Conservation (phyloP, 2,113 vertebrate genomes). For the Eira barbara region DNA sequence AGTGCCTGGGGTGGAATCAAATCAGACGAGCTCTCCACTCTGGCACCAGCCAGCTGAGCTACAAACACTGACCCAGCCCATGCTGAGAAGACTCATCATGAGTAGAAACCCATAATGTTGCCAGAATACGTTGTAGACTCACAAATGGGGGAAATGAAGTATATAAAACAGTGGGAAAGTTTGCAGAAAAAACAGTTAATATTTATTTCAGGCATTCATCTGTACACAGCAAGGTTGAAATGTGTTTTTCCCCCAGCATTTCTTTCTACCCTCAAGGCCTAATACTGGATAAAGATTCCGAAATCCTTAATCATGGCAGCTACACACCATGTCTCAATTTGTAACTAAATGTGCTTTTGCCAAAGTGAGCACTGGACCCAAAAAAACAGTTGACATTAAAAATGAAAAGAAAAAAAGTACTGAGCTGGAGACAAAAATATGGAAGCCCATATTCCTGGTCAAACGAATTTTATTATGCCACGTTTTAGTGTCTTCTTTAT, state of each 20-base stretch:
- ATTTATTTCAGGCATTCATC: slow-evolving; percentile 56
- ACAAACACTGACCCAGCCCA: slow-evolving; percentile 65
- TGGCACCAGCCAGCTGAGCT: slow-evolving; percentile 63
- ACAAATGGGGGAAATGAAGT: slow-evolving; percentile 41
- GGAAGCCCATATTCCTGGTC: slow-evolving; percentile 63
- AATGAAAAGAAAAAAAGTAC: background rate
- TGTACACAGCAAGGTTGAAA: background rate
- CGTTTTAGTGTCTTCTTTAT: slow-evolving; percentile 67
- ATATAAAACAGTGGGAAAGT: slow-evolving; percentile 56
- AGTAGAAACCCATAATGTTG: slow-evolving; percentile 35
- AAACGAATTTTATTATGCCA: slow-evolving; percentile 64
- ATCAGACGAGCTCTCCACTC: slow-evolving; percentile 62
- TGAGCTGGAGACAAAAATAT: slow-evolving; percentile 66
- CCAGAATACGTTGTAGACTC: background rate
- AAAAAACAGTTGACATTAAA: slow-evolving; percentile 67
- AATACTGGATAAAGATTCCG: slow-evolving; percentile 45
- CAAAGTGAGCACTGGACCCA: slow-evolving; percentile 66
- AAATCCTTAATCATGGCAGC: slow-evolving; percentile 74
- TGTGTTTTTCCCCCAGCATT: slow-evolving; percentile 72
- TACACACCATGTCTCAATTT: slow-evolving; percentile 69
- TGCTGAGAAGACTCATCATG: slow-evolving; percentile 35
- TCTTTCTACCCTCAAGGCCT: slow-evolving; percentile 63
- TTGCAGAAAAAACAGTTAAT: slow-evolving; percentile 66
- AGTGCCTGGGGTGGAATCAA: slow-evolving; percentile 73
- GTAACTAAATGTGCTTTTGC: slow-evolving; percentile 62